phyloP scores from a whole-genome alignment of 2,888 invertebrate species.

The Eristalis pertinax region DNA sequence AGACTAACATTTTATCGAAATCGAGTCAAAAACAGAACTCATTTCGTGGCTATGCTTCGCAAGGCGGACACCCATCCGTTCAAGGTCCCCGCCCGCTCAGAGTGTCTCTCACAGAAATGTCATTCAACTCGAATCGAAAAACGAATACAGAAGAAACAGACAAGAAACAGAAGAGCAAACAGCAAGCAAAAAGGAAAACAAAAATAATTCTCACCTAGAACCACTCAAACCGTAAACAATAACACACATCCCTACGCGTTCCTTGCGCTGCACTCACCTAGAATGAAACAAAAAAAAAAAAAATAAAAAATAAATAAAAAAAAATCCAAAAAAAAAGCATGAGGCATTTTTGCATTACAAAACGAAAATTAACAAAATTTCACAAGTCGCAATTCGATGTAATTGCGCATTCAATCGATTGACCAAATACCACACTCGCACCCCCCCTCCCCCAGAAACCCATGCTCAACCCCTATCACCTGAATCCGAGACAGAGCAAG shows the following conservation, averaged over 20 bases:
- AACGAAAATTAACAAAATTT: slow-evolving; percentile 1
- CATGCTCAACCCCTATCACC: neutral
- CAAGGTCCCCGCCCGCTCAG: neutral
- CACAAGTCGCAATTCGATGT: slow-evolving; percentile 38
- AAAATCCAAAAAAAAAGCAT: neutral
- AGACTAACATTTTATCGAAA: neutral
- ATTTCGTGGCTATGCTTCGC: slow-evolving; percentile 44
- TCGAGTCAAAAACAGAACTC: neutral
- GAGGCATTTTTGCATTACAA: too few relatives aligned
- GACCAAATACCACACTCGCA: neutral
- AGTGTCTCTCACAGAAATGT: slow-evolving; percentile 33
- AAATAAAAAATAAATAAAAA: neutral
- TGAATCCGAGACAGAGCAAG: neutral
- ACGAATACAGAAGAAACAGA: neutral
- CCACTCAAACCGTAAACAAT: neutral
- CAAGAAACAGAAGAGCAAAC: neutral
- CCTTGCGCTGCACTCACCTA: slow-evolving; percentile 29
- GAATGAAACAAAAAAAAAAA: slow-evolving; percentile 24
- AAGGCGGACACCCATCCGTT: slow-evolving; percentile 1
- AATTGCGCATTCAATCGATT: slow-evolving; percentile 37
- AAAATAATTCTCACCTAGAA: slow-evolving; percentile 28
- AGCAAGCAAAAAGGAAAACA: neutral
- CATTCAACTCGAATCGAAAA: neutral
- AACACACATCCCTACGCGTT: neutral
- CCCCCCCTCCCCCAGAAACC: neutral